phyloP scores from a whole-genome alignment of 2,888 invertebrate species.

The Antheraea yamamai region DNA sequence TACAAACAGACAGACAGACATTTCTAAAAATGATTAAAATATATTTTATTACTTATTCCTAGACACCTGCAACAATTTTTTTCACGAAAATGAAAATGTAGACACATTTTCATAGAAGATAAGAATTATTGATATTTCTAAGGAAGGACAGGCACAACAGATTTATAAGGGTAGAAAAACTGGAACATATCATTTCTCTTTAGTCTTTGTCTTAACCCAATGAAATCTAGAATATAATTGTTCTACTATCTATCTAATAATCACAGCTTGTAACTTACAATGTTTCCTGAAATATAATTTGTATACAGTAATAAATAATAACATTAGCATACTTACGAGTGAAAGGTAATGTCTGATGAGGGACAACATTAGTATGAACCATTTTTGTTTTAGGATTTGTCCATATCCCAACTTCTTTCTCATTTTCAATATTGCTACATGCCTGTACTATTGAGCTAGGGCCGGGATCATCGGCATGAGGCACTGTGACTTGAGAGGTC shows the following conservation, averaged over 20 bases:
- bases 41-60: no score
- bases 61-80: no score
- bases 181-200: not conserved
- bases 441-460: constrained; percentile 73
- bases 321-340: constrained; percentile 59
- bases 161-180: not conserved
- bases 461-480: constrained; percentile 63
- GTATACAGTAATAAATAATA: not conserved
- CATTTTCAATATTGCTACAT: constrained; percentile 71
- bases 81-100: no score
- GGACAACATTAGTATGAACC: constrained; percentile 73
- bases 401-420: constrained; percentile 78
- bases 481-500: constrained; percentile 61
- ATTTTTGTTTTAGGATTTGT: constrained; percentile 77
- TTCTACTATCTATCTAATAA: not conserved
- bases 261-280: not conserved
- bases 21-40: no score
- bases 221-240: no score
- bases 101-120: no score
- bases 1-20: no score
- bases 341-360: constrained; percentile 73
- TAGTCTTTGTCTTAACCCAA: not conserved
- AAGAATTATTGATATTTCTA: no score
- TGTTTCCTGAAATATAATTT: constrained; percentile 11
- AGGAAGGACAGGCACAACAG: not conserved